Evolutionary conservation across 2,113 vertebrate genomes (phyloP).

Genomic region (Pan troglodytes): NHGRI_mPanTro3-v2.1_pri NC_072407.2:117188001-117188500

Average conservation of each 20-base stretch:
- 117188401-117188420: background rate
- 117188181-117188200: background rate
- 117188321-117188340: background rate
- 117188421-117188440: background rate
- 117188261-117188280: slow-evolving; percentile 69
- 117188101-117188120: slow-evolving; percentile 56
- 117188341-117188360: background rate
- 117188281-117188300: slow-evolving; percentile 13
- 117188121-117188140: slow-evolving; percentile 22
- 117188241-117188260: slow-evolving; percentile 16
- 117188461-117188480: background rate
- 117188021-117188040: slow-evolving; percentile 45
- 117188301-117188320: background rate
- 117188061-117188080: background rate
- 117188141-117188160: slow-evolving; percentile 60
- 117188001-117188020: background rate
- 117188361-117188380: background rate
- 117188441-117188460: background rate
- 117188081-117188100: slow-evolving; percentile 46
- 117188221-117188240: background rate
- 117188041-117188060: background rate
- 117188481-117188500: background rate
- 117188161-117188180: slow-evolving; percentile 48
- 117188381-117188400: background rate
- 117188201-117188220: slow-evolving; percentile 54